A percentile compares a stretch with the other conserved stretches of the same genome.
phyloP scores from a whole-genome alignment of 2,113 vertebrate genomes.

The Lonchura striata region DNA sequence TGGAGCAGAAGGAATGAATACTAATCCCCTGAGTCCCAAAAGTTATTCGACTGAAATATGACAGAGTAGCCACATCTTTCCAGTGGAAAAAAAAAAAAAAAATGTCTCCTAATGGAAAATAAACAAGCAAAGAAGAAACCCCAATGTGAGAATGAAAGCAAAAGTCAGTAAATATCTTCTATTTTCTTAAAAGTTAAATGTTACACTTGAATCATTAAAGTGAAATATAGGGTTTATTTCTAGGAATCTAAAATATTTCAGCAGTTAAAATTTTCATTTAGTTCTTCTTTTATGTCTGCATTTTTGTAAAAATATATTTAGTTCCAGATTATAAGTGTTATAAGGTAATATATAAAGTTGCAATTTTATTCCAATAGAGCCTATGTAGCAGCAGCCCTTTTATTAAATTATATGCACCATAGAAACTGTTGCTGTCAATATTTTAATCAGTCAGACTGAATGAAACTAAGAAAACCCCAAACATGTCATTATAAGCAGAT shows the following conservation, averaged over 20 bases:
- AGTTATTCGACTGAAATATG: background rate
- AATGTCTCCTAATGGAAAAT: background rate
- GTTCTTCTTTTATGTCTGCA: background rate
- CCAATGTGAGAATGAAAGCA: background rate
- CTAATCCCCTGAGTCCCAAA: background rate
- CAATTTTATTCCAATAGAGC: background rate
- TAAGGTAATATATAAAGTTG: background rate
- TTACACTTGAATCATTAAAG: background rate
- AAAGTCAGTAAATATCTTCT: background rate
- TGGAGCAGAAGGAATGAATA: background rate
- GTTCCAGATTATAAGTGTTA: background rate
- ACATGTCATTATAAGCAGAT: constrained; percentile 42
- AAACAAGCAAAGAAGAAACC: fast-evolving
- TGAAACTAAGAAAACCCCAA: background rate
- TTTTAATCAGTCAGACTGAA: constrained; percentile 53
- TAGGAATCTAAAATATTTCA: background rate
- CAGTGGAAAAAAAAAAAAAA: background rate
- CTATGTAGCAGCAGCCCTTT: background rate
- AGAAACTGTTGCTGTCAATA: constrained; percentile 44
- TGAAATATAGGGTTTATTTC: background rate
- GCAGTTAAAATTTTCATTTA: background rate
- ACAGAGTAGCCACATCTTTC: background rate
- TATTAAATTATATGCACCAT: background rate
- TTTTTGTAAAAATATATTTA: background rate
- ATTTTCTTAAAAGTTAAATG: background rate